phyloP scores from a whole-genome alignment of 2,113 vertebrate genomes.

The Aptenodytes forsteri region DNA sequence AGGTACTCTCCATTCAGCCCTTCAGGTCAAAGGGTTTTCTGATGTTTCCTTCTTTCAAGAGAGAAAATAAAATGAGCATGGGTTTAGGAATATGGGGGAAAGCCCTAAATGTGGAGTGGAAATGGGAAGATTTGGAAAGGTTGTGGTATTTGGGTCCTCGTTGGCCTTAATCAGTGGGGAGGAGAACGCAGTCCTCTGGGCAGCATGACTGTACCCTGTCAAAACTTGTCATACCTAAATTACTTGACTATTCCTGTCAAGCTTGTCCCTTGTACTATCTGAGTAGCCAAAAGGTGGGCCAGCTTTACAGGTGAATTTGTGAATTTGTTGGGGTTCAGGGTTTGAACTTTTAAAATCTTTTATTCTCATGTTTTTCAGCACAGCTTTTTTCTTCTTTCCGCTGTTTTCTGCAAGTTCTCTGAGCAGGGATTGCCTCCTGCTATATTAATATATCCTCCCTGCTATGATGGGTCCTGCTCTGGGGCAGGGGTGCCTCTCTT shows the following conservation, averaged over 20 bases:
- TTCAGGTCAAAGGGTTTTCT: constrained; percentile 3
- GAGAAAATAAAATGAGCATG: background rate
- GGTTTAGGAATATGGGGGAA: background rate
- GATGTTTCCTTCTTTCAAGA: background rate
- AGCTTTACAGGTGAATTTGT: background rate
- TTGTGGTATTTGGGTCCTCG: background rate
- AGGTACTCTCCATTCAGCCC: background rate
- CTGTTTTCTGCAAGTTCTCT: background rate
- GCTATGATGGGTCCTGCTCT: background rate
- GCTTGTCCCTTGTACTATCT: background rate
- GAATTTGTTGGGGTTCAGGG: background rate
- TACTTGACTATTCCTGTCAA: background rate
- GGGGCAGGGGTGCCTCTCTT: background rate
- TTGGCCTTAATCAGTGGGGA: background rate
- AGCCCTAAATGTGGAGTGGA: background rate
- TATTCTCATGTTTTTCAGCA: background rate
- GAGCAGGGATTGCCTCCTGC: background rate
- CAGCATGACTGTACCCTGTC: background rate
- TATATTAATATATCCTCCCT: background rate
- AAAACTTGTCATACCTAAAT: background rate
- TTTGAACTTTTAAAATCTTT: background rate
- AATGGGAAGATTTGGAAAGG: background rate
- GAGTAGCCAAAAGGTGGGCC: background rate
- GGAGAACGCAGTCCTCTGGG: background rate
- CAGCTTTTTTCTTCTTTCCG: background rate